Conservation (phyloP, 2,888 invertebrate genomes). For the Aporophyla lueneburgensis region DNA sequence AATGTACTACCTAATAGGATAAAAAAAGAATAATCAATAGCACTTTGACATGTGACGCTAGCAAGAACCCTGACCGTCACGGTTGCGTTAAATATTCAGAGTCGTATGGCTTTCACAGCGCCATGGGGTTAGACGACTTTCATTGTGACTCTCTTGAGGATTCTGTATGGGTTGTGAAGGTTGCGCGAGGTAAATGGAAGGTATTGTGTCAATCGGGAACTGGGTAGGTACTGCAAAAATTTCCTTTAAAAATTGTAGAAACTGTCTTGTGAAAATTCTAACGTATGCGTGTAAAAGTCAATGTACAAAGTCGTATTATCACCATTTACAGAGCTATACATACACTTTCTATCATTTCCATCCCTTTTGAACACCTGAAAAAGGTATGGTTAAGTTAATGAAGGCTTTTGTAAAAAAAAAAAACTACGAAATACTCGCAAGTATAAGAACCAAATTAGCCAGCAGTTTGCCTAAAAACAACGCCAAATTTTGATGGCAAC, state of each 20-base stretch:
- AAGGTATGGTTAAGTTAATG: too few species aligned
- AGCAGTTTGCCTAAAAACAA: too few species aligned
- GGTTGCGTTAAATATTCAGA: slow-evolving; percentile 59
- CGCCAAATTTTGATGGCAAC: background rate
- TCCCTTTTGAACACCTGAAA: background rate
- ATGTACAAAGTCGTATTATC: background rate
- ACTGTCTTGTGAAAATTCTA: background rate
- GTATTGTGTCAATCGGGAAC: background rate
- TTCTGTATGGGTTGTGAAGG: background rate
- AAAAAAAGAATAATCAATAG: slow-evolving; percentile 61
- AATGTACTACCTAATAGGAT: slow-evolving; percentile 50
- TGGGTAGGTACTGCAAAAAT: background rate
- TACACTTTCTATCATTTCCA: background rate
- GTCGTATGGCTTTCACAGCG: slow-evolving; percentile 61
- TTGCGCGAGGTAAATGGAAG: background rate
- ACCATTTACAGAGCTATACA: background rate
- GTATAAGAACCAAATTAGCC: too few species aligned
- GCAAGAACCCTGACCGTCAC: slow-evolving; percentile 61
- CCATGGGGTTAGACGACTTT: slow-evolving; percentile 48
- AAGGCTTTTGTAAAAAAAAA: too few species aligned
- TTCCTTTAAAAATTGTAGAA: background rate
- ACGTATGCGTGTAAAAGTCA: background rate
- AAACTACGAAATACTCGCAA: too few species aligned
- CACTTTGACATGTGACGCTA: slow-evolving; percentile 63
- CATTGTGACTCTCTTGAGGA: slow-evolving; percentile 29